Evolutionary conservation across 2,888 invertebrate genomes (phyloP).

Genomic region (Colostygia pectinataria): DNA sequence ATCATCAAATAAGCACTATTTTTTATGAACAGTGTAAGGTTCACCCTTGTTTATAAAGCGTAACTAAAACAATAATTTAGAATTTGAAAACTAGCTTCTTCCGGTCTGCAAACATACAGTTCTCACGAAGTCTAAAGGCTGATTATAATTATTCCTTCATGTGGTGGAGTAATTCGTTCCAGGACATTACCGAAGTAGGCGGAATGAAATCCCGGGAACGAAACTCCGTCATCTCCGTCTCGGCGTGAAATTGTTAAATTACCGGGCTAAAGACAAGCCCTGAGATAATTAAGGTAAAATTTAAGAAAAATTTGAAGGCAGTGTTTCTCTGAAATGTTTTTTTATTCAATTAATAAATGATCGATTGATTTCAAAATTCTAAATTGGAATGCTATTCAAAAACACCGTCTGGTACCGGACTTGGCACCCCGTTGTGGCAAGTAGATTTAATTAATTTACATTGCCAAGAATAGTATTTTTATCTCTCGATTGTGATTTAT

Average conservation of each 20-base stretch:
- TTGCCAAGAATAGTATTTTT: no score
- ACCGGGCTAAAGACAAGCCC: conserved; percentile 55
- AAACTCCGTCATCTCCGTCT: conserved; percentile 65
- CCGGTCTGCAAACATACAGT: conserved; percentile 48
- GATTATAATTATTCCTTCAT: conserved; percentile 76
- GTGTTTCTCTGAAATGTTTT: no score
- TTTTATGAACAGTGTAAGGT: conserved; percentile 8
- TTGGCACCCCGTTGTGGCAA: no score
- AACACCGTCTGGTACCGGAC: no score
- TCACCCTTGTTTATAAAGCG: conserved; percentile 12
- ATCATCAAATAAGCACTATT: conserved; percentile 8
- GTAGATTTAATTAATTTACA: no score
- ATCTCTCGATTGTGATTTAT: no score
- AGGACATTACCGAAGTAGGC: conserved; percentile 66
- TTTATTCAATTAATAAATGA: no score
- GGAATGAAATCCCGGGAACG: conserved; percentile 65
- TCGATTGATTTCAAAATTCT: no score
- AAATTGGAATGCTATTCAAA: no score
- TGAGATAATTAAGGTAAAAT: conserved; percentile 27
- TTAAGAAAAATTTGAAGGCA: conserved; percentile 7
- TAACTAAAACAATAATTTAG: conserved; percentile 23
- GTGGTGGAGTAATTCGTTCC: conserved; percentile 71
- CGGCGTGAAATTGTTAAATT: conserved; percentile 80
- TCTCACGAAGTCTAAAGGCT: conserved; percentile 66
- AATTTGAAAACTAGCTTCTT: conserved; percentile 39